phyloP scores from a whole-genome alignment of 2,113 vertebrate genomes.

The Zapus hudsonius region DNA sequence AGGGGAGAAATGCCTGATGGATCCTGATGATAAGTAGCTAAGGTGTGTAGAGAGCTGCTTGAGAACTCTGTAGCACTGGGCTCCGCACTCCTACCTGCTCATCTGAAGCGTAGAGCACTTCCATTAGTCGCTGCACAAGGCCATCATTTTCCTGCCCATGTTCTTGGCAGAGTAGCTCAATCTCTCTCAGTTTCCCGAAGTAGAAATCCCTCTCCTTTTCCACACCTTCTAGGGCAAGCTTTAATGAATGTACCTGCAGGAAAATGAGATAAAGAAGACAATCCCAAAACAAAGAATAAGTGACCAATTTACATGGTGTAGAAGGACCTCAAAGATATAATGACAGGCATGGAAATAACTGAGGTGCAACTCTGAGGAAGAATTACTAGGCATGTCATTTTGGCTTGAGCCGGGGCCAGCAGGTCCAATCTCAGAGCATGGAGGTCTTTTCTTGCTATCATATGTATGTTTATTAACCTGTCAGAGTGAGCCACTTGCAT shows the following conservation, averaged over 20 bases:
- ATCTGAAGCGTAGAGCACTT: conserved; percentile 95
- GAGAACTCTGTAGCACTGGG: not conserved
- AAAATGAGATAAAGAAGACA: not conserved
- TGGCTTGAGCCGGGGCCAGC: not conserved
- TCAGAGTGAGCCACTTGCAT: rapidly evolving
- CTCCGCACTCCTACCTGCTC: conserved; percentile 90
- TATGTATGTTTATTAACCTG: not conserved
- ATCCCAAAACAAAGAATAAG: not conserved
- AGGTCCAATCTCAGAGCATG: not conserved
- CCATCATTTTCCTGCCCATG: conserved; percentile 94
- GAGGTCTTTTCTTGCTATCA: not conserved
- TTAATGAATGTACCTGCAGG: conserved; percentile 95
- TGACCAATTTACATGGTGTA: rapidly evolving
- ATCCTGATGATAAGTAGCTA: not conserved
- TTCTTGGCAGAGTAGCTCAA: conserved; percentile 97
- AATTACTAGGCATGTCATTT: not conserved
- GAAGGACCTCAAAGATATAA: not conserved
- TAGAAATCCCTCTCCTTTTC: conserved; percentile 99
- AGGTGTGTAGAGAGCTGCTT: rapidly evolving
- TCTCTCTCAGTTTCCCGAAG: conserved; percentile 98
- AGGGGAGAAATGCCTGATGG: not conserved
- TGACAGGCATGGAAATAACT: not conserved
- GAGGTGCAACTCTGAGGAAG: not conserved
- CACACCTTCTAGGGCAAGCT: conserved; percentile 96
- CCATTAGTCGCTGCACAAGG: conserved; percentile 96